Percentiles rank a stretch among this genome's conserved stretches.
Conservation (phyloP, 37 sponge, comb jelly and placozoan species). For the Crambe crambe region DNA sequence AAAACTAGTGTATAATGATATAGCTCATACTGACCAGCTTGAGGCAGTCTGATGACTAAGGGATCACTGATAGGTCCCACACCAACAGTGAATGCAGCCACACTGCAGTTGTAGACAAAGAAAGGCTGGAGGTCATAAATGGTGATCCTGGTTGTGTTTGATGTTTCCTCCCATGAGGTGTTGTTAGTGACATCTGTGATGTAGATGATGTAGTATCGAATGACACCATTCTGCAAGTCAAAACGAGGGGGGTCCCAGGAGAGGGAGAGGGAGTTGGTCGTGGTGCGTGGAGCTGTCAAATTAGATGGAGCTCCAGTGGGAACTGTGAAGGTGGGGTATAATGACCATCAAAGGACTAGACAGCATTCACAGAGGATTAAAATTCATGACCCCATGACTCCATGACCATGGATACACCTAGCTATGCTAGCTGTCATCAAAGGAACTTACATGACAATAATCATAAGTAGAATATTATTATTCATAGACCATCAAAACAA, state of each 20-base stretch:
- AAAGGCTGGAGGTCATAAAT: constrained; percentile 6
- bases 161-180: not conserved
- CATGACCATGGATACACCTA: too few relatives aligned
- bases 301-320: not conserved
- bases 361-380: not conserved
- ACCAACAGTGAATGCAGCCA: constrained; percentile 11
- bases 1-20: too few relatives aligned
- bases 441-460: too few relatives aligned
- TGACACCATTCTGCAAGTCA: constrained; percentile 29
- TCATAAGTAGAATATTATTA: too few relatives aligned
- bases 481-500: too few relatives aligned
- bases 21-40: constrained; percentile 14
- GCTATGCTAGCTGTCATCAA: too few relatives aligned
- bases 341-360: not conserved
- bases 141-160: not conserved
- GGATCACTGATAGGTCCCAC: not conserved
- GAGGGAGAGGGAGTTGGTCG: constrained; percentile 9
- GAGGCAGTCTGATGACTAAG: not conserved
- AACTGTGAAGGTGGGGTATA: not conserved
- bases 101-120: constrained; percentile 1
- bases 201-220: constrained; percentile 12
- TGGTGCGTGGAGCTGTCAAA: not conserved
- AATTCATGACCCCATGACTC: not conserved
- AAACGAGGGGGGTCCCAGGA: constrained; percentile 24
- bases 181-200: not conserved